phyloP scores from a whole-genome alignment of 2,888 invertebrate species.

The Lithophane leautieri region DNA sequence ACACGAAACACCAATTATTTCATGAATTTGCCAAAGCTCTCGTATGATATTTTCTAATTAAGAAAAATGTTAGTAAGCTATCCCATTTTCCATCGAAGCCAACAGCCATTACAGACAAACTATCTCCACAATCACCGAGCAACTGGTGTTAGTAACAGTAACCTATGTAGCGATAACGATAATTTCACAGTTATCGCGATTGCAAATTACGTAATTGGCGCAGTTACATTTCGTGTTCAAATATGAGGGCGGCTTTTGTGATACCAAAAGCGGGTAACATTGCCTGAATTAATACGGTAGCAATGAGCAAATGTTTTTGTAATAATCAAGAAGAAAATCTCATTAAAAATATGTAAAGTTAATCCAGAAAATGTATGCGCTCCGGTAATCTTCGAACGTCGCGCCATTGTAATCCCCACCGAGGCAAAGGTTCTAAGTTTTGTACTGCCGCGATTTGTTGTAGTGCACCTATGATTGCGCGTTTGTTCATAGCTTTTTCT shows the following conservation, averaged over 20 bases:
- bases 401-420: no score
- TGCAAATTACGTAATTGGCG: slow-evolving; percentile 63
- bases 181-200: slow-evolving; percentile 63
- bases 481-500: background rate
- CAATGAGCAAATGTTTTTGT: background rate
- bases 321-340: background rate
- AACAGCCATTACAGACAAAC: slow-evolving; percentile 45
- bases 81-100: slow-evolving; percentile 36
- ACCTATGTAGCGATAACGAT: slow-evolving; percentile 64
- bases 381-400: background rate
- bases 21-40: background rate
- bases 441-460: background rate
- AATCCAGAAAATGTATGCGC: background rate
- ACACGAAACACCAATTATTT: background rate
- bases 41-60: background rate
- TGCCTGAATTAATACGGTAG: background rate
- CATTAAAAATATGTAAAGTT: background rate
- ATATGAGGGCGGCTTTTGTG: slow-evolving; percentile 56
- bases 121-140: slow-evolving; percentile 57
- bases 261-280: slow-evolving; percentile 26
- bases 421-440: background rate
- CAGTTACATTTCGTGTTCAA: slow-evolving; percentile 63
- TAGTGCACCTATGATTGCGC: background rate
- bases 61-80: background rate
- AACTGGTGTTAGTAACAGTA: slow-evolving; percentile 66